Base-by-base conservation (phyloP, 1,140 invertebrate species). In the Rhagoletis zephyria region DNA sequence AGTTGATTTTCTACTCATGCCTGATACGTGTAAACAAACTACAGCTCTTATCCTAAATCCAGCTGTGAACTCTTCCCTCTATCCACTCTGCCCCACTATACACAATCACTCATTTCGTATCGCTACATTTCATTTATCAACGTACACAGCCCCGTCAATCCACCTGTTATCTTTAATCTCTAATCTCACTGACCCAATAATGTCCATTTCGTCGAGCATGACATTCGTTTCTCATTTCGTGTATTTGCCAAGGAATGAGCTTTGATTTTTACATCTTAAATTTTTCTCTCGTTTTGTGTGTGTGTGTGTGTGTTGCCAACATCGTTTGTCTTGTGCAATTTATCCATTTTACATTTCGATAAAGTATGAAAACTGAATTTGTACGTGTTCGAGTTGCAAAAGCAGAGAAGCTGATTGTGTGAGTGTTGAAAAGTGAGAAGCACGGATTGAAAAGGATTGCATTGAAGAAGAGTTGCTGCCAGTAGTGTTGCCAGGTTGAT, bases 121-220 rank as follows among this genome's bases (percentile, higher is more conserved):
- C 12, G 40, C 40, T 70, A 30, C n/a, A 48, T 48, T 81, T 10
- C 74, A 81, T 81, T 81, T 59, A 81, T 81, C 48, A 81, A 81
- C 6, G 45, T 81, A 81, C 30, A 30, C 16, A 45, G 48, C 48
- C 48, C 48, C 48, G 48, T 19, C 48, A 81, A 56, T 81, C 16
- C 74, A 81, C 74, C 74, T 81, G 74, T 30, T 81, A 81, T 56
- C 48, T 81, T 56, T 56, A 81, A 56, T 81, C 74, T 81, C 74
- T 81, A 81, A 81, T 81, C 74, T 81, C 74, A 56, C 74, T 81
- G 74, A 81, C 74, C 74, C 74, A 81, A 81, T 81, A 81, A 81
- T 56, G 74, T 81, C 51, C 48, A 81, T 81, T 81, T 81, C 74
- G 74, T 81, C 48, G 74, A 56, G 74, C 74, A 81, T 81, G 48